phyloP scores from a whole-genome alignment of 2,113 vertebrate species.

The Ageneiosus marmoratus region DNA sequence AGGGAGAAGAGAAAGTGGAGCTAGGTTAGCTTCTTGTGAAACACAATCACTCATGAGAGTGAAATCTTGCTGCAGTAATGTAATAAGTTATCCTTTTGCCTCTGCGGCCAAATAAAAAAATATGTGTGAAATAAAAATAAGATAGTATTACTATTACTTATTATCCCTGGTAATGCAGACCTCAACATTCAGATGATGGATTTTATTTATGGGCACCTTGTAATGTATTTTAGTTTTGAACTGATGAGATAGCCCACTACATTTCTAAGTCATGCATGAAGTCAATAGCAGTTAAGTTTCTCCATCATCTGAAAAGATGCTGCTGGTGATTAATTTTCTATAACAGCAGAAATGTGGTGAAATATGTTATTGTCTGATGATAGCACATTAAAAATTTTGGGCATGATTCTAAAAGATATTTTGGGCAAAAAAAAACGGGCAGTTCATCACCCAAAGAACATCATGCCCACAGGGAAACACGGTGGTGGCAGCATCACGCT shows the following conservation, averaged over 20 bases:
- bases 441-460: no score
- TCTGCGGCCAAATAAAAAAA: neutral
- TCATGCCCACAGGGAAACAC: neutral
- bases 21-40: neutral
- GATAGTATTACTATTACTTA: neutral
- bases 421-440: neutral
- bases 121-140: neutral
- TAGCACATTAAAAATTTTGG: neutral
- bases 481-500: neutral
- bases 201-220: neutral
- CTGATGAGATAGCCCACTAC: neutral
- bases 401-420: neutral
- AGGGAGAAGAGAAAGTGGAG: constrained; percentile 25
- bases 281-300: neutral
- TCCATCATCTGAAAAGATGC: neutral
- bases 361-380: neutral
- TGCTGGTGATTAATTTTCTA: neutral
- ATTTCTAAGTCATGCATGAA: neutral
- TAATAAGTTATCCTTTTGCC: neutral
- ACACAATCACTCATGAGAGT: constrained; percentile 16
- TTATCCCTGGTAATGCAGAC: neutral
- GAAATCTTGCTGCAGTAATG: neutral
- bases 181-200: neutral
- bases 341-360: neutral
- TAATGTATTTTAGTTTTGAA: neutral